phyloP scores from a whole-genome alignment of 1,140 invertebrate genomes.

The Psix sp. region DNA sequence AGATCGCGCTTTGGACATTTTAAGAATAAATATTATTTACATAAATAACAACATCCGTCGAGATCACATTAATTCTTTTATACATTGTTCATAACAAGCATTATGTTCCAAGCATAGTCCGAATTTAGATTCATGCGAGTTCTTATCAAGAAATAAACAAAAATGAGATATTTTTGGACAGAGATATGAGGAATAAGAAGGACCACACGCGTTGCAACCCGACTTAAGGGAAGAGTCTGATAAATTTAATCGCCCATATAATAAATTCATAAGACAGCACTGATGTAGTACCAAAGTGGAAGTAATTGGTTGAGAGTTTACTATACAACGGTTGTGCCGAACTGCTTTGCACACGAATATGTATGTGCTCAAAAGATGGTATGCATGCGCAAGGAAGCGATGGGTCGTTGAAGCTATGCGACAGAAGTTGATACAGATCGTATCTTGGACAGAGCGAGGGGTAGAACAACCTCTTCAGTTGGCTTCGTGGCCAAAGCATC shows the following conservation, averaged over 20 bases:
- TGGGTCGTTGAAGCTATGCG: conserved; percentile 23
- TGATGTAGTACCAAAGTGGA: conserved; percentile 3
- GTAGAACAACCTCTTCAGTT: conserved; percentile 63
- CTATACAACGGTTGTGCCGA: too few relatives aligned
- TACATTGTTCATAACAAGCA: too few relatives aligned
- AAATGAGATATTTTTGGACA: too few relatives aligned
- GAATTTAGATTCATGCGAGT: too few relatives aligned
- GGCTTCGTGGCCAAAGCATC: conserved; percentile 64
- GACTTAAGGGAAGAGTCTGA: conserved; percentile 39
- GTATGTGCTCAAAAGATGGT: too few relatives aligned
- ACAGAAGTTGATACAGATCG: conserved; percentile 63
- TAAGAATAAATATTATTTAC: too few relatives aligned
- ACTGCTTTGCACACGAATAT: not conserved
- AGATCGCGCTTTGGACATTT: too few relatives aligned
- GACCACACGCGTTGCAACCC: conserved; percentile 49
- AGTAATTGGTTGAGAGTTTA: conserved; percentile 12
- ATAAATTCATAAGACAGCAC: conserved; percentile 42
- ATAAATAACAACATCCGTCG: too few relatives aligned
- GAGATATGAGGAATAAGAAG: conserved; percentile 8
- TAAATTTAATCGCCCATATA: conserved; percentile 40
- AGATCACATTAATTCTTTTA: too few relatives aligned
- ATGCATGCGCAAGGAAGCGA: too few relatives aligned
- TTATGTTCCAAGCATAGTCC: too few relatives aligned
- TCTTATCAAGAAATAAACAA: too few relatives aligned
- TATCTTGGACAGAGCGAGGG: conserved; percentile 64